These are phyloP conservation scores for Fregata magnificens DNA, from an alignment of 2,113 vertebrate genomes.

Conservation along the genomic window DNA sequence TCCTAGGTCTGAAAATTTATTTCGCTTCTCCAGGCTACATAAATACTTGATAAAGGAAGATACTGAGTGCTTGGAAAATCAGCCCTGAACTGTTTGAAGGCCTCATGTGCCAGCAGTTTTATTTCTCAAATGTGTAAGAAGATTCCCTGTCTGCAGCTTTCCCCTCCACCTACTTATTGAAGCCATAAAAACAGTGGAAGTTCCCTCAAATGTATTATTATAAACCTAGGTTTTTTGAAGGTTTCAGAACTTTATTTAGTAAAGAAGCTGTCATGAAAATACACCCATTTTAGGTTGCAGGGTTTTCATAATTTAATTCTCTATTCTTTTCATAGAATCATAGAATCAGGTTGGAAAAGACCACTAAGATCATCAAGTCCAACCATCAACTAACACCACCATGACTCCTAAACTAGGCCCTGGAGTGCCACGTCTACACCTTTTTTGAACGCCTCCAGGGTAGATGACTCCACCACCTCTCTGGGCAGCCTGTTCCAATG, in stretches of 20 bases:
- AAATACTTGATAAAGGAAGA: not conserved
- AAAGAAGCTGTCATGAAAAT: not conserved
- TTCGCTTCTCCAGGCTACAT: not conserved
- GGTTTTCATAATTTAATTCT: not conserved
- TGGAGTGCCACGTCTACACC: too few relatives aligned
- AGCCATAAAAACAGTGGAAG: not conserved
- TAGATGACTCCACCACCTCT: too few relatives aligned
- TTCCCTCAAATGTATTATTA: not conserved
- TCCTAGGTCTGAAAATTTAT: not conserved
- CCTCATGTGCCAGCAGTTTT: not conserved
- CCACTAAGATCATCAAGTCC: too few relatives aligned
- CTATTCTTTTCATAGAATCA: not conserved
- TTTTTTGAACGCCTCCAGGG: too few relatives aligned
- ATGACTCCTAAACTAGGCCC: too few relatives aligned
- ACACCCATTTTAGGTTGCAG: fast-evolving
- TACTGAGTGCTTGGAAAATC: not conserved
- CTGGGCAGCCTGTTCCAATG: too few relatives aligned
- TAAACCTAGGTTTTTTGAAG: fast-evolving
- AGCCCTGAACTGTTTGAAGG: not conserved
- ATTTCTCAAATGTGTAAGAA: not conserved
- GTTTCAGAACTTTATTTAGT: not conserved
- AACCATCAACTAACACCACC: too few relatives aligned
- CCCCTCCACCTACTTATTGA: not conserved
- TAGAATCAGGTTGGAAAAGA: too few relatives aligned
- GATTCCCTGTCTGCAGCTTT: not conserved